Conservation (phyloP, 2,888 invertebrate species). For the Conchocele bisecta region DNA sequence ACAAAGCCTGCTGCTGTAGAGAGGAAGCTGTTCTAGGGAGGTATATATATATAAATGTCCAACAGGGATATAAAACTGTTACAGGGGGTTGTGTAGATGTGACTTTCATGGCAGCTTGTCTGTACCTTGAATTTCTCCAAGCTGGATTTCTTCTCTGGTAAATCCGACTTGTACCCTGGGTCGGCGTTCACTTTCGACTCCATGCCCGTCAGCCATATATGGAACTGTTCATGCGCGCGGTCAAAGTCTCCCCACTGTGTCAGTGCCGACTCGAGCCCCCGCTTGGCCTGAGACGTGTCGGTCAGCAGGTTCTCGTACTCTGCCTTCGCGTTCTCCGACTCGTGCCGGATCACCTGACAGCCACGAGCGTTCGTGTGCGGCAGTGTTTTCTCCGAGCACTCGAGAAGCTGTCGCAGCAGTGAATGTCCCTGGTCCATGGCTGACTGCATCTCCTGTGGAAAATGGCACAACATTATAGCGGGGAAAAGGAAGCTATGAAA, state of each 20-base stretch:
- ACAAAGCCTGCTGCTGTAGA: too few species aligned
- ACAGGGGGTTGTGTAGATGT: neutral
- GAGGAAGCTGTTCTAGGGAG: too few species aligned
- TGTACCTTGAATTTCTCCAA: constrained; percentile 91
- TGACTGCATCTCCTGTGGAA: constrained; percentile 93
- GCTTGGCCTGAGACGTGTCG: constrained; percentile 84
- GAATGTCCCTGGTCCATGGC: constrained; percentile 96
- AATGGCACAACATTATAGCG: constrained; percentile 3
- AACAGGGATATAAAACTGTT: neutral
- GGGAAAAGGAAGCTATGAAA: too few species aligned
- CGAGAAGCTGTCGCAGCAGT: constrained; percentile 88
- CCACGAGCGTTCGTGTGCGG: constrained; percentile 96
- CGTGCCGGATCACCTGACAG: constrained; percentile 94
- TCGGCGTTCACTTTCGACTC: constrained; percentile 92
- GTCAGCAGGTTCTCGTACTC: constrained; percentile 94
- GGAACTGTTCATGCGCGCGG: constrained; percentile 88
- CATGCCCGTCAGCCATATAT: constrained; percentile 94
- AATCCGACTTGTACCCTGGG: constrained; percentile 92
- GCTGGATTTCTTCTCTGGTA: constrained; percentile 94
- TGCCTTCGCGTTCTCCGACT: constrained; percentile 93
- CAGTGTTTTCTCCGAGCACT: constrained; percentile 95
- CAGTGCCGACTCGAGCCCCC: constrained; percentile 89
- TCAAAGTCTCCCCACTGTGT: constrained; percentile 93
- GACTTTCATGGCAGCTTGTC: neutral
- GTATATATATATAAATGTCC: too few species aligned